Evolutionary conservation across 2,113 vertebrate genomes (phyloP), one percentile per base, ranked within the genome.

Genomic region (Melierax canorus): DNA sequence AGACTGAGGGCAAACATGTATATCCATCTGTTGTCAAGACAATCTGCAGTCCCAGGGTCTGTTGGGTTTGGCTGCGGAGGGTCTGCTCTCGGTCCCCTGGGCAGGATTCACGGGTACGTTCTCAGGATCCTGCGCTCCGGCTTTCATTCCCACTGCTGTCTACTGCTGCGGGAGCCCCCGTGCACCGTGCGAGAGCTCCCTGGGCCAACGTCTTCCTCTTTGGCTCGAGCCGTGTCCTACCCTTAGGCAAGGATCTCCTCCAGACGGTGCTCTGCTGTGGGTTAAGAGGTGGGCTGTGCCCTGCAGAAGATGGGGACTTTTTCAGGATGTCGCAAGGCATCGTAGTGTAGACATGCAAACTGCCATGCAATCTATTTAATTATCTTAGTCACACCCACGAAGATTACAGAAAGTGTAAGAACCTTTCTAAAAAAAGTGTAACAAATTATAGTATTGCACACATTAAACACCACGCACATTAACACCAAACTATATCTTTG

Each of bases 1-100:
- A 95, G 94, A 94, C 92, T 58, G 68, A 95, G 95, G 81, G 85
- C 88, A 95, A 95, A 87, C 86, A 89, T 60, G 76, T 12, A 53
- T 86, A 81, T 80, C 71, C 72, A 62, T 80, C 83, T 82, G 88
- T 76, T 97, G 94, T 89, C 88, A 96, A 90, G 93, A 69, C 85
- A 88, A 68, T 75, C 64, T 81, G 74, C 74, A 94, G 83, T 75
- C 84, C 71, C 81, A 26, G 71, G 58, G 29, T 72, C 95, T 96
- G 94, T 94, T 96, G 89, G 22, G 67, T 83, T 95, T 96, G 96
- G 96, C 96, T 90, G 86, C 0, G 0, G 45, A 89, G 81, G 84
- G 50, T 90, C 89, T 83, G 87, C 62, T 79, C 6, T 73, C 1
- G 0, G 53, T 96, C 87, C 92, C 86, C 62, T 51, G 89, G 86